Evolutionary conservation across 2,888 invertebrate genomes (phyloP).

Genomic region (Archaeoteleia sp.): DNA sequence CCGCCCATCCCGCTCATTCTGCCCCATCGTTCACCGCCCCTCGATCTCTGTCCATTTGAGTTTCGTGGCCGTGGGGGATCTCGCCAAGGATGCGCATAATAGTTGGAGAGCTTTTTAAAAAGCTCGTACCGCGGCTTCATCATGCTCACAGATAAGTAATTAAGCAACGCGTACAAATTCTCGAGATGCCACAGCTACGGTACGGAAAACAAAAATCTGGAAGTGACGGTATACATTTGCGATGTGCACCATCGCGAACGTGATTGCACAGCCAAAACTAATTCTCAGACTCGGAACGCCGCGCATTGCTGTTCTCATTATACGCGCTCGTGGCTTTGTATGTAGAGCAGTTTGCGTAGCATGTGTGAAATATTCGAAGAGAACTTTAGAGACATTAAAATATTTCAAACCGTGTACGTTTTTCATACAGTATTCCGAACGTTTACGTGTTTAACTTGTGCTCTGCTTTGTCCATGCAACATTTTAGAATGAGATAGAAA

Average conservation of each 20-base stretch:
- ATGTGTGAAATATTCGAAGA: slow-evolving; percentile 34
- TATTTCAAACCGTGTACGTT: slow-evolving; percentile 17
- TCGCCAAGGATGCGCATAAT: slow-evolving; percentile 62
- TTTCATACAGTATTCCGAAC: slow-evolving; percentile 2
- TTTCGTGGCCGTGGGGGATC: slow-evolving; percentile 59
- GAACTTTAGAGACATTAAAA: slow-evolving; percentile 25
- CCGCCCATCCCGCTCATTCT: slow-evolving; percentile 2
- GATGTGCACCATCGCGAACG: slow-evolving; percentile 41
- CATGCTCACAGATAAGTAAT: slow-evolving; percentile 60
- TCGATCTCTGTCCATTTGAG: slow-evolving; percentile 43
- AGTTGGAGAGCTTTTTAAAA: slow-evolving; percentile 54
- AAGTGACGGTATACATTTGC: slow-evolving; percentile 38
- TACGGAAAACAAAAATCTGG: slow-evolving; percentile 38
- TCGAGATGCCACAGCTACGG: slow-evolving; percentile 27
- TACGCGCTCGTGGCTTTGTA: slow-evolving; percentile 17
- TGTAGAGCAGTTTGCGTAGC: slow-evolving; percentile 26
- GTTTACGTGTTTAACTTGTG: not conserved
- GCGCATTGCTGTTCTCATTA: slow-evolving; percentile 31
- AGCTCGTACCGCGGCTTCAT: slow-evolving; percentile 37
- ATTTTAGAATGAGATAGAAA: no score
- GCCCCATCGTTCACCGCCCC: slow-evolving; percentile 24
- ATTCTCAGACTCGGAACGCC: slow-evolving; percentile 32
- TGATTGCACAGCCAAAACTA: slow-evolving; percentile 45
- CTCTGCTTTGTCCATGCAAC: slow-evolving; percentile 19
- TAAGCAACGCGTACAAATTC: slow-evolving; percentile 55